Evolutionary conservation across 2,797 vertebrate species (phyloP).

Genomic region (Fistularia commersonii): DNA sequence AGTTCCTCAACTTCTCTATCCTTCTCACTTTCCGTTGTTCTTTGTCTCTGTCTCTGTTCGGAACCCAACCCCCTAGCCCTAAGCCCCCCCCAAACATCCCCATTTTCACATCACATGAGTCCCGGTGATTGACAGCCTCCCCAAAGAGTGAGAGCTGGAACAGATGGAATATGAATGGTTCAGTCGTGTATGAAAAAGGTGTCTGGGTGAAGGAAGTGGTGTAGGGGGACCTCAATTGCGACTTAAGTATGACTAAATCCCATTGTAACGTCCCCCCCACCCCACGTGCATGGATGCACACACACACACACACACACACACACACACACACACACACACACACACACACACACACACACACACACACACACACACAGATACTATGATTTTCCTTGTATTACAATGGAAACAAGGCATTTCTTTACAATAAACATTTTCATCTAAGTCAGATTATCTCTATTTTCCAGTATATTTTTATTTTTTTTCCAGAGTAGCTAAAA

Average conservation of each 20-base stretch:
- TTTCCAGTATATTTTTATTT: background rate
- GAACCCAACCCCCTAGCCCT: constrained; percentile 46
- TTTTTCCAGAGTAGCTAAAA: no score
- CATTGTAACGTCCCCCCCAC: constrained; percentile 40
- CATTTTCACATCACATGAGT: constrained; percentile 83
- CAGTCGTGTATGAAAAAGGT: constrained; percentile 94
- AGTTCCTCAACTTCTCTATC: constrained; percentile 6
- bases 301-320: constrained; percentile 8
- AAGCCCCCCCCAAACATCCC: constrained; percentile 36
- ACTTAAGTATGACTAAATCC: constrained; percentile 72
- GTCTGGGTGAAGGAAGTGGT: constrained; percentile 71
- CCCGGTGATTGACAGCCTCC: constrained; percentile 95
- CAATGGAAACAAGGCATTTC: no score
- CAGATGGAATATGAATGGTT: constrained; percentile 99
- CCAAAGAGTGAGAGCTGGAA: constrained; percentile 91
- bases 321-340: constrained; percentile 2
- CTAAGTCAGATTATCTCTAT: background rate
- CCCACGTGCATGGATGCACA: background rate
- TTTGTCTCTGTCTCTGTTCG: constrained; percentile 42
- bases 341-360: constrained; percentile 15
- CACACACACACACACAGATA: background rate
- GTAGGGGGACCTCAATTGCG: constrained; percentile 65
- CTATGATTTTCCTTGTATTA: no score
- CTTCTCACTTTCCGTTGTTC: constrained; percentile 62
- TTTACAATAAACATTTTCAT: no score